Evolutionary conservation across 2,888 invertebrate species (phyloP), one percentile per base, ranked within the genome.

Genomic region (Fabriciana adippe): DNA sequence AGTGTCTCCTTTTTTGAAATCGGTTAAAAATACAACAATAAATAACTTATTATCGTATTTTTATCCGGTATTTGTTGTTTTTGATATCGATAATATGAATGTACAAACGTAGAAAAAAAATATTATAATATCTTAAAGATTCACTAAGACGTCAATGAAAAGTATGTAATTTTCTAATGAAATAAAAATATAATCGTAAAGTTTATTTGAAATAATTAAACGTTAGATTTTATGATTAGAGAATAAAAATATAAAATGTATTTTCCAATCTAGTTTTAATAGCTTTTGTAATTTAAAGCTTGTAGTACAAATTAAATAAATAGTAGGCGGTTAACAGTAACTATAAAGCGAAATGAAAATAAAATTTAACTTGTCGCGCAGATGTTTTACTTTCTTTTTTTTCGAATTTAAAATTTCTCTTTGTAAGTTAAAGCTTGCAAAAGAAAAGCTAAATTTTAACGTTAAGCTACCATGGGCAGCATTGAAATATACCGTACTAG

Each of bases 401-500:
- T 61, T 53, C 41, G 51, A 53, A 61, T 16, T 53, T 53, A 53
- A 61, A 50, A 53, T 41, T n/a, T 53, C 35, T 21, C 61, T 61
- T 53, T 53, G 51, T 18, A 51, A 35, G 13, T 50, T 50, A 35
- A 51, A 31, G 5, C 50, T 60, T n/a, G 50, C 26, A 61, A 61
- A 53, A 51, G 18, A 35, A 61, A 61, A 21, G 41, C 18, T 41
- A 61, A 61, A 61, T 41, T 61, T 61, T 3, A 35, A 18, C 35
- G 61, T 51, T 21, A 41, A 61, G 61, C 51, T 61, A 61, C 61
- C 41, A 51, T 53, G 61, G 61, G n/a, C 57, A 59, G 61, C 61
- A 41, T 53, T 61, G 50, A 61, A 51, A 61, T 61, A 35, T 26
- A 59, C 26, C 51, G 14, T 41, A 51, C 51, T 51, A 61, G 50